Evolutionary conservation across 2,797 vertebrate species (phyloP).

Genomic region (Nyctalus aviator): DNA sequence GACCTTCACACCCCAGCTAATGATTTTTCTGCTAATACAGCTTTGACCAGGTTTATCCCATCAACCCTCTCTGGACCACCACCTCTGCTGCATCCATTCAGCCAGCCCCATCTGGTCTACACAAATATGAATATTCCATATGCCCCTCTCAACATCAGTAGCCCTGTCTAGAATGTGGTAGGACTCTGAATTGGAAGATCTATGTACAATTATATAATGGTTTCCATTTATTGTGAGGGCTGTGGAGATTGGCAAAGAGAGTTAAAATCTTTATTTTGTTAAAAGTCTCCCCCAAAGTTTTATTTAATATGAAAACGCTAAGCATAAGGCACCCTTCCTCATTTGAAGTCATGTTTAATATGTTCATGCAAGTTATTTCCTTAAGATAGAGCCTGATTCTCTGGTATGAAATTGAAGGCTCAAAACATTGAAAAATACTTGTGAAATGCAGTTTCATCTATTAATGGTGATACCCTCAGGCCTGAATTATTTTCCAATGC

Average conservation of each 20-base stretch:
- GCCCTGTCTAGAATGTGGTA: background rate
- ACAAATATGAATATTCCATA: background rate
- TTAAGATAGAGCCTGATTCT: background rate
- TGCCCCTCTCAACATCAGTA: background rate
- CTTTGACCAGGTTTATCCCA: background rate
- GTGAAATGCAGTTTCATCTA: slow-evolving; percentile 8
- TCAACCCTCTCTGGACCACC: background rate
- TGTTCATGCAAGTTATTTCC: background rate
- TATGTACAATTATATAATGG: background rate
- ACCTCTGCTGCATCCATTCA: background rate
- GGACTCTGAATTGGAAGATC: slow-evolving; percentile 12
- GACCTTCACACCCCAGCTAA: background rate
- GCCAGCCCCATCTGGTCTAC: background rate
- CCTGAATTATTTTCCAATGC: background rate
- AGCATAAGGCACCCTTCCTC: background rate
- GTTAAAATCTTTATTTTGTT: slow-evolving; percentile 22
- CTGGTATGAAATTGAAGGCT: background rate
- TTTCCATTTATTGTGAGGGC: background rate
- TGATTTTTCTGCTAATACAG: background rate
- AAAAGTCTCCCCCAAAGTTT: slow-evolving; percentile 27
- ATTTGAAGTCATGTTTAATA: slow-evolving; percentile 49
- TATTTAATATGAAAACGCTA: slow-evolving; percentile 28
- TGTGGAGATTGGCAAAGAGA: background rate
- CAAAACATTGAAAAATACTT: slow-evolving; percentile 28
- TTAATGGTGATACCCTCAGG: background rate